Evolutionary conservation across 2,797 vertebrate species (phyloP), one percentile per base, ranked within the genome.

Genomic region (Argyrosomus regius): DNA sequence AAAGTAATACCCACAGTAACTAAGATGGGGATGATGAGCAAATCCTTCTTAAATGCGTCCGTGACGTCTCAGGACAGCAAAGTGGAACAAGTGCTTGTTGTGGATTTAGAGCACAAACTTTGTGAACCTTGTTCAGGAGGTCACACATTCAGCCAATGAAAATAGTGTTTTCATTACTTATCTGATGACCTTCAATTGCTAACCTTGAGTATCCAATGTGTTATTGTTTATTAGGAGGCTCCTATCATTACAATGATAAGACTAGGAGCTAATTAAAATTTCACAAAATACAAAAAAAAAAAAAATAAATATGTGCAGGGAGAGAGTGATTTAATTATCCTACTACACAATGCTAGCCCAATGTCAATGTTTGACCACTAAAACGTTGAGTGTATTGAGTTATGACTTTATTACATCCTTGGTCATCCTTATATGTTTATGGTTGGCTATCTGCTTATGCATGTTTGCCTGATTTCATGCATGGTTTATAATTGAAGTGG

Each of bases 381-480:
- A 54, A 62, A 57, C 13, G 6, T 72, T 43, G 9, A 67, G 11
- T 70, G 58, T 18, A 70, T 3, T 64, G 8, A 53, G 18, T 63
- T 57, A 3, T 16, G 43, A 77, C 62, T 60, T 72, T 11, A 39
- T 20, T 31, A 75, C 35, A 39, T 39, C 56, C 67, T 61, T 67
- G 50, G 72, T 10, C 45, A 74, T 62, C n/a, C 17, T 41, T 59
- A 4, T 49, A 64, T 69, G 31, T 56, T 72, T n/a, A 49, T 52
- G 48, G 26, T 26, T 1, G 7, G 56, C 56, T 66, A 5, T 45
- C 57, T 53, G 16, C 54, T 52, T 26, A 22, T 54, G 31, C 11
- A 39, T 52, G 52, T 74, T 59, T 22, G 60, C 12, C 24, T 59
- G 18, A 75, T 81, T 76, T 71, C 41, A 80, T 59, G 68, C 68